Conservation (phyloP, 2,797 vertebrate genomes). For the Babyrousa celebensis region DNA sequence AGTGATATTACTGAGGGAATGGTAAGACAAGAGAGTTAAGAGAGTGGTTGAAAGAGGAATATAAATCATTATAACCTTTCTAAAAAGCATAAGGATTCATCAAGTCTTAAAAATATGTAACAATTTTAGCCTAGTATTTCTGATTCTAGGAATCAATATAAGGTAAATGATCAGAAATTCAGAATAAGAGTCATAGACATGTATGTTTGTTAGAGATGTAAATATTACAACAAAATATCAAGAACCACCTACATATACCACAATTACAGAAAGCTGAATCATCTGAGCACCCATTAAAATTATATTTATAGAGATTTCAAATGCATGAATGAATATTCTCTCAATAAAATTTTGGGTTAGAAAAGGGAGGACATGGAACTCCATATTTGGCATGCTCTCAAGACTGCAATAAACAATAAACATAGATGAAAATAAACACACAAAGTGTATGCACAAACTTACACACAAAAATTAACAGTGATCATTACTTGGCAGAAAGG, state of each 20-base stretch:
- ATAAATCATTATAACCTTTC: background rate
- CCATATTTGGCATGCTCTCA: background rate
- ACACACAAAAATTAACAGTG: background rate
- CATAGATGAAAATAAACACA: background rate
- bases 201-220: background rate
- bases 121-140: background rate
- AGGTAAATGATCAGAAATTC: background rate
- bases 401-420: background rate
- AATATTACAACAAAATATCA: background rate
- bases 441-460: background rate
- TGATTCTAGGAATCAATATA: background rate
- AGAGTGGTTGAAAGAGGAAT: background rate
- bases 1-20: background rate
- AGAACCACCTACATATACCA: background rate
- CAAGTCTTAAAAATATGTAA: background rate
- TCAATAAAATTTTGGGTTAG: constrained; percentile 3
- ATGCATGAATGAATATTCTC: background rate
- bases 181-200: background rate
- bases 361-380: constrained; percentile 12
- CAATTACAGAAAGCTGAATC: background rate
- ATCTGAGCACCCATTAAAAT: background rate
- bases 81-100: background rate
- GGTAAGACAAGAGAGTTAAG: background rate
- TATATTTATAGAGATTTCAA: background rate
- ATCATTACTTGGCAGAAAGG: background rate